Conservation (phyloP, 2,797 vertebrate genomes). For the Scomberomorus guttatus region DNA sequence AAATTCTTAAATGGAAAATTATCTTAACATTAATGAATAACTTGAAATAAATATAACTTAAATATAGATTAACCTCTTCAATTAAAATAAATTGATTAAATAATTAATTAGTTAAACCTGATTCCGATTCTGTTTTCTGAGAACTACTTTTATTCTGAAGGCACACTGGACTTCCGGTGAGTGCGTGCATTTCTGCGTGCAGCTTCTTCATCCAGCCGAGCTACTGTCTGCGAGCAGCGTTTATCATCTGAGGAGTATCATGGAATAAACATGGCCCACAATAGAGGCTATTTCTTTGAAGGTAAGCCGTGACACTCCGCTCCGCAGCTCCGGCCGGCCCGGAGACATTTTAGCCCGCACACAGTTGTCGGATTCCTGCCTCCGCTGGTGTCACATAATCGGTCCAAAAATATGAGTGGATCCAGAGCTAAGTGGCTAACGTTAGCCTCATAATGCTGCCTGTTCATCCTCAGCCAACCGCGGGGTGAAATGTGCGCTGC, state of each 20-base stretch:
- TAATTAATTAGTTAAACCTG: too few species aligned
- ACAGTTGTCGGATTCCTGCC: slow-evolving; percentile 3
- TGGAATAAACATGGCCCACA: slow-evolving; percentile 87
- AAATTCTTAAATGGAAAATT: too few species aligned
- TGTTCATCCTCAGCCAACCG: too few species aligned
- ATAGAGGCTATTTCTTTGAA: slow-evolving; percentile 82
- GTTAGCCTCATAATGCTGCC: slow-evolving; percentile 22
- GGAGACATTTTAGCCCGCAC: slow-evolving; percentile 12
- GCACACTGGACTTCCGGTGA: too few species aligned
- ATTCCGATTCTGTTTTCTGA: too few species aligned
- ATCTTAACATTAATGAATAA: too few species aligned
- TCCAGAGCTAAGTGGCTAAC: slow-evolving; percentile 50
- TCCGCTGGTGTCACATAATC: slow-evolving; percentile 7
- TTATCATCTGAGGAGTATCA: slow-evolving; percentile 66
- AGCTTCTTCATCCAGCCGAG: not conserved
- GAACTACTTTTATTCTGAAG: too few species aligned
- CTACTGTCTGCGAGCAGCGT: slow-evolving; percentile 25
- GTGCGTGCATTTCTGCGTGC: too few species aligned
- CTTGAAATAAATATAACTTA: too few species aligned
- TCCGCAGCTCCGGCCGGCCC: not conserved
- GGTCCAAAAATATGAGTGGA: slow-evolving; percentile 24
- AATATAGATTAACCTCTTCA: too few species aligned
- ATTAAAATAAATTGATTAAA: too few species aligned
- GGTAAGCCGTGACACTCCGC: slow-evolving; percentile 76
- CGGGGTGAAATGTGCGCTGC: too few species aligned